Evolutionary conservation across 2,888 invertebrate genomes (phyloP).

Genomic region (Drosophila ustulata): DNA sequence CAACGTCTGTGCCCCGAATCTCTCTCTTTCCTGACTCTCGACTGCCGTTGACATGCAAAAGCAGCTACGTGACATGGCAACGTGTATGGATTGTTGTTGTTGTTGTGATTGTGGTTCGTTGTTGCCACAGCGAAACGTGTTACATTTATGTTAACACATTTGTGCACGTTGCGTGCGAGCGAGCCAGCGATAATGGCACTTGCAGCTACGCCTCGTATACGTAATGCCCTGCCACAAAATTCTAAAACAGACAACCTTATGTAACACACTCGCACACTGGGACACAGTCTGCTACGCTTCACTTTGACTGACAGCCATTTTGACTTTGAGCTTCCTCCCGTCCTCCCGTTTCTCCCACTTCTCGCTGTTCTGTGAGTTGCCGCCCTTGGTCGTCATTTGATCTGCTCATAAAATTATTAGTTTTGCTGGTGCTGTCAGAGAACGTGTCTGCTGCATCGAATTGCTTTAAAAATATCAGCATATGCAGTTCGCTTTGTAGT

Average conservation of each 20-base stretch:
- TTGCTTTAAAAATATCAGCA: constrained; percentile 62
- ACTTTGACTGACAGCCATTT: constrained; percentile 76
- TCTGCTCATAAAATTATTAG: constrained; percentile 74
- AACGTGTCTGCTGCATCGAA: constrained; percentile 61
- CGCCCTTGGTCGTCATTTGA: constrained; percentile 61
- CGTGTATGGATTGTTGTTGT: constrained; percentile 39
- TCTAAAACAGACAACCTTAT: constrained; percentile 65
- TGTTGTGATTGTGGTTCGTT: constrained; percentile 33
- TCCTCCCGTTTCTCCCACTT: not conserved
- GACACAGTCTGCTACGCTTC: constrained; percentile 60
- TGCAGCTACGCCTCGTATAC: constrained; percentile 27
- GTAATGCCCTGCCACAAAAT: constrained; percentile 61
- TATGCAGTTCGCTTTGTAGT: constrained; percentile 42
- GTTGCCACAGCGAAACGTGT: constrained; percentile 76
- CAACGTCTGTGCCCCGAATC: not conserved
- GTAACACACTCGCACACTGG: constrained; percentile 36
- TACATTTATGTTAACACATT: constrained; percentile 79
- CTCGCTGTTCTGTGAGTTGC: not conserved
- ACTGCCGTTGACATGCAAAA: constrained; percentile 77
- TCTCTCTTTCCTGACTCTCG: constrained; percentile 6
- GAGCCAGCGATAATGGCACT: constrained; percentile 43
- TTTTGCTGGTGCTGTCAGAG: constrained; percentile 38
- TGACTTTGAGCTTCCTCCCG: constrained; percentile 48
- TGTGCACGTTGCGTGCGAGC: constrained; percentile 63
- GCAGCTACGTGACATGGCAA: constrained; percentile 79